These are phyloP conservation scores for Silurus asotus DNA, from an alignment of 2,113 vertebrate species.

Conservation along the genomic window DNA sequence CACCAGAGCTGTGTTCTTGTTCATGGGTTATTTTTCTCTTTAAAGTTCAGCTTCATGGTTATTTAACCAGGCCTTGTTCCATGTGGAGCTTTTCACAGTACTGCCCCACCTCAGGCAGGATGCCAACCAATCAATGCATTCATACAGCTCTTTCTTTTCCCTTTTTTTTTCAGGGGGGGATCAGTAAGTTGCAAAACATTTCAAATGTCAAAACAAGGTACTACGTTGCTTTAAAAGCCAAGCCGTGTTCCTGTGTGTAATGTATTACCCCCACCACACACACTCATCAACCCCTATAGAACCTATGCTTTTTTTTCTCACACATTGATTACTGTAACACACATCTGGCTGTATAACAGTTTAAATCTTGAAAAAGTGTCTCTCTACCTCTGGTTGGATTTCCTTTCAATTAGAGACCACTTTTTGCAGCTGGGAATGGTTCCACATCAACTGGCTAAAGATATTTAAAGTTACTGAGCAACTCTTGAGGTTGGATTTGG, in stretches of 20 bases:
- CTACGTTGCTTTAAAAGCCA: neutral
- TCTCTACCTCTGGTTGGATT: too few relatives aligned
- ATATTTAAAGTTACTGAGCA: too few relatives aligned
- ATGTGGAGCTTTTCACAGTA: constrained; percentile 7
- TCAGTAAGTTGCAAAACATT: neutral
- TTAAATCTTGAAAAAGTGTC: too few relatives aligned
- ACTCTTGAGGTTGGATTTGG: too few relatives aligned
- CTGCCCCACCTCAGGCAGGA: neutral
- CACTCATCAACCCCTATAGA: neutral
- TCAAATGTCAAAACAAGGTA: neutral
- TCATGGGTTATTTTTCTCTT: neutral
- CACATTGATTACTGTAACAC: too few relatives aligned
- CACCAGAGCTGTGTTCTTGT: neutral
- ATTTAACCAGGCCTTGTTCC: neutral
- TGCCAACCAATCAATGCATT: neutral
- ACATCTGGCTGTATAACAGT: too few relatives aligned
- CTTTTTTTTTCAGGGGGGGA: too few relatives aligned
- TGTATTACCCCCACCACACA: neutral
- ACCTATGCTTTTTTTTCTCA: neutral
- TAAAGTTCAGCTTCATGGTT: neutral
- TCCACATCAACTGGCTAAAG: too few relatives aligned
- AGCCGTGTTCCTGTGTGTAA: neutral
- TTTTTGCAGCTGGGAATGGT: too few relatives aligned
- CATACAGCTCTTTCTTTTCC: neutral
- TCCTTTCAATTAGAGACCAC: too few relatives aligned